Evolutionary conservation across 2,888 invertebrate species (phyloP).

Genomic region (Athetis lepigone): DNA sequence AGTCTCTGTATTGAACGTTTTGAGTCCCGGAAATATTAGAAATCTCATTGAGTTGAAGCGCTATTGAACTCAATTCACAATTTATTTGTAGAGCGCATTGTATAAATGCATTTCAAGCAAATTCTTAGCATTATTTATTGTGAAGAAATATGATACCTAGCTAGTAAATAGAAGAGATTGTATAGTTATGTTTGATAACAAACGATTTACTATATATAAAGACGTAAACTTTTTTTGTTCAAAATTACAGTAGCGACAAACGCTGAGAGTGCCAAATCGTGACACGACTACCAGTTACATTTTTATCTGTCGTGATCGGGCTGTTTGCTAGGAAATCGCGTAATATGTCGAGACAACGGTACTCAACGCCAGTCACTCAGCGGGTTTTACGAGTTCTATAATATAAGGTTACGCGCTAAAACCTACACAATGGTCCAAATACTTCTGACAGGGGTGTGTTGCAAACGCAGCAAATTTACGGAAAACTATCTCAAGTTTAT

Average conservation of each 20-base stretch:
- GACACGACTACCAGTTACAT: constrained; percentile 54
- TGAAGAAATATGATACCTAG: constrained; percentile 11
- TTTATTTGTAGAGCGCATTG: constrained; percentile 28
- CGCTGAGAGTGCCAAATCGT: constrained; percentile 57
- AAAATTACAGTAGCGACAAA: constrained; percentile 53
- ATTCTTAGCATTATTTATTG: constrained; percentile 9
- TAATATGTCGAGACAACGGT: constrained; percentile 68
- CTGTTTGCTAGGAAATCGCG: constrained; percentile 65
- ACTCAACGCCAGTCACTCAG: constrained; percentile 65
- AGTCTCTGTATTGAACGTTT: constrained; percentile 58
- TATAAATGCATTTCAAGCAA: constrained; percentile 10
- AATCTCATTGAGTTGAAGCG: constrained; percentile 42
- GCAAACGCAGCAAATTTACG: constrained; percentile 67
- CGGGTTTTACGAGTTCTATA: constrained; percentile 74
- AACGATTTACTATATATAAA: constrained; percentile 46
- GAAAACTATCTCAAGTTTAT: constrained; percentile 75
- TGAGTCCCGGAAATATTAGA: constrained; percentile 53
- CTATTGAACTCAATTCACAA: constrained; percentile 39
- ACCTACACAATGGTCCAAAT: constrained; percentile 64
- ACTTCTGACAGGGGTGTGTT: constrained; percentile 62
- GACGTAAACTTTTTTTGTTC: constrained; percentile 53
- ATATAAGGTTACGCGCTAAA: constrained; percentile 71
- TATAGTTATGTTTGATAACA: constrained; percentile 40
- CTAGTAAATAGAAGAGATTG: neutral
- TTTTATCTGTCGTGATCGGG: constrained; percentile 61